phyloP scores from a whole-genome alignment of 2,888 invertebrate genomes.

The Endotricha flammealis region DNA sequence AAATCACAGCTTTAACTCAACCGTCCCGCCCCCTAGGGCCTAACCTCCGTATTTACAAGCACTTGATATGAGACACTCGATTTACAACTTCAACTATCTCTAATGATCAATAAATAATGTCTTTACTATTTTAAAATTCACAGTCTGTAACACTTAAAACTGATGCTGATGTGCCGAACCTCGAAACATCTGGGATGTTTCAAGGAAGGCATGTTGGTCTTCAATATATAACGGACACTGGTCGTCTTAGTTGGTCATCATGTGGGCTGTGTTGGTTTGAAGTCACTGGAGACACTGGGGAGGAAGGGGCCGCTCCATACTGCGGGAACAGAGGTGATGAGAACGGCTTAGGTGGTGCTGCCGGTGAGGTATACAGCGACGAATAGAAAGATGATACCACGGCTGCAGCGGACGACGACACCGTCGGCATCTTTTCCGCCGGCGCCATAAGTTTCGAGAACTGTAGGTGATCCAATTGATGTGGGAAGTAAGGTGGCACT shows the following conservation, averaged over 20 bases:
- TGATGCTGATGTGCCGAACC: constrained; percentile 48
- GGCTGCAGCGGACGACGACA: constrained; percentile 72
- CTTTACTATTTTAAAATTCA: constrained; percentile 39
- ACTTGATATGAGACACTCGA: constrained; percentile 63
- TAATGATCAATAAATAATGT: constrained; percentile 67
- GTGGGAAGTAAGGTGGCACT: constrained; percentile 87
- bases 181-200: constrained; percentile 36
- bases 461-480: constrained; percentile 83
- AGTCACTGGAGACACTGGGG: constrained; percentile 65
- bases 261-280: constrained; percentile 69
- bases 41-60: constrained; percentile 56
- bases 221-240: constrained; percentile 85
- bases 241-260: constrained; percentile 81
- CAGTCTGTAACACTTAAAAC: constrained; percentile 49
- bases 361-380: constrained; percentile 80
- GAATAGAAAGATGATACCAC: constrained; percentile 84
- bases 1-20: constrained; percentile 71
- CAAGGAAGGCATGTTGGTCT: constrained; percentile 68
- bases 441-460: constrained; percentile 80
- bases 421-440: constrained; percentile 65
- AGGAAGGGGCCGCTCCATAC: constrained; percentile 69
- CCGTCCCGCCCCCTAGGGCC: constrained; percentile 35
- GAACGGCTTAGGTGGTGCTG: constrained; percentile 72
- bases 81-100: constrained; percentile 41
- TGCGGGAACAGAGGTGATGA: constrained; percentile 74